Percentiles rank a stretch among this genome's conserved stretches.
These are phyloP conservation scores for Theodoxus fluviatilis DNA, from an alignment of 2,888 invertebrate species.

Conservation along the genomic window DNA sequence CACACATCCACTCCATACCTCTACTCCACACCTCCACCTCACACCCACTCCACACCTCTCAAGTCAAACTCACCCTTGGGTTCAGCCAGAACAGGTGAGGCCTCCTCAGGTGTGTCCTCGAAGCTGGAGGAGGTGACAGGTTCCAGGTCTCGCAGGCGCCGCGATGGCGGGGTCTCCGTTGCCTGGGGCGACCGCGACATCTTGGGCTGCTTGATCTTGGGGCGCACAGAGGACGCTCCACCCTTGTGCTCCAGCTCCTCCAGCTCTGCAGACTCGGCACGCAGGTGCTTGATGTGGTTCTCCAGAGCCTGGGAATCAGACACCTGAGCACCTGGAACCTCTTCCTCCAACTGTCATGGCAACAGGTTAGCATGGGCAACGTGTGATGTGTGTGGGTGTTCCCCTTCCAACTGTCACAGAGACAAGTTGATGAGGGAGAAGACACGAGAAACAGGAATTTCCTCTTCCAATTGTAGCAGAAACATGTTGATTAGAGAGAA, in stretches of 20 bases:
- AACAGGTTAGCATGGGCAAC: neutral
- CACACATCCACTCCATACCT: too few relatives aligned
- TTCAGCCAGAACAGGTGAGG: too few relatives aligned
- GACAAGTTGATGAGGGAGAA: too few relatives aligned
- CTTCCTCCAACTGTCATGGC: neutral
- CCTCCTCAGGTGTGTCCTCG: slow-evolving; percentile 47
- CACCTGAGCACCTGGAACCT: neutral
- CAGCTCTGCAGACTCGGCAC: slow-evolving; percentile 62
- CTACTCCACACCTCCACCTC: too few relatives aligned
- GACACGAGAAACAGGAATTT: too few relatives aligned
- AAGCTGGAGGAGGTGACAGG: slow-evolving; percentile 37
- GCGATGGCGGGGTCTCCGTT: neutral
- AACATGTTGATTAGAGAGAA: too few relatives aligned
- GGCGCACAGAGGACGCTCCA: slow-evolving; percentile 56
- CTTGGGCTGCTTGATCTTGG: slow-evolving; percentile 67
- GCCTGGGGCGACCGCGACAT: slow-evolving; percentile 32
- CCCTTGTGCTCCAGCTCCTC: slow-evolving; percentile 43
- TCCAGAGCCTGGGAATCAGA: slow-evolving; percentile 59
- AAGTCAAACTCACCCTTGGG: too few relatives aligned
- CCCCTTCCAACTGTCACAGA: too few relatives aligned
- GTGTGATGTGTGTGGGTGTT: too few relatives aligned
- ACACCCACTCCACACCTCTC: too few relatives aligned
- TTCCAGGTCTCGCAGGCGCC: too few relatives aligned
- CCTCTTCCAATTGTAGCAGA: too few relatives aligned
- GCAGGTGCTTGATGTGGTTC: slow-evolving; percentile 59